Conservation (phyloP, 2,113 vertebrate species). For the Serilophus lunatus region DNA sequence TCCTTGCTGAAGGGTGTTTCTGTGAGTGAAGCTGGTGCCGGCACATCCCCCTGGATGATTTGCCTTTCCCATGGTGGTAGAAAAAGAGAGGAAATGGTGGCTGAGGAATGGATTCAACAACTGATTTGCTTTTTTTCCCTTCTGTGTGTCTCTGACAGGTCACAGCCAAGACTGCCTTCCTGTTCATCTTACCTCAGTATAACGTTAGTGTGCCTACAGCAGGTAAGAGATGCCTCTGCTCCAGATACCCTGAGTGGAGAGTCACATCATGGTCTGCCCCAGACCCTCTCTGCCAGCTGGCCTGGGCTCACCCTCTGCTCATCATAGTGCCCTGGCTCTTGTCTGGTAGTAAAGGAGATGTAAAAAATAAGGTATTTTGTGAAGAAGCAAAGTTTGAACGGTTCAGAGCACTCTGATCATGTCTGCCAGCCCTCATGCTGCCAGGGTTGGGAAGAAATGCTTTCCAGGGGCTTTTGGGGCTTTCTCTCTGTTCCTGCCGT, state of each 20-base stretch:
- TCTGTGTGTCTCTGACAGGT: constrained; percentile 77
- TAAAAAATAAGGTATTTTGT: not conserved
- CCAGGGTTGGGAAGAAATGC: not conserved
- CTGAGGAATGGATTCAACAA: not conserved
- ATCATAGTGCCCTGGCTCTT: not conserved
- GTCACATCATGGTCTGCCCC: not conserved
- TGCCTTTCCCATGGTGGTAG: not conserved
- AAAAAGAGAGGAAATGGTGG: not conserved
- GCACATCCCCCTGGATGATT: not conserved
- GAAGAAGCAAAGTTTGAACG: not conserved
- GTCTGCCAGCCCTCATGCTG: not conserved
- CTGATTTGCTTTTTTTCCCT: not conserved
- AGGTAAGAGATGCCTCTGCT: constrained; percentile 76
- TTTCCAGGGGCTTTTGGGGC: not conserved
- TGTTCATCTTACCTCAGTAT: constrained; percentile 98
- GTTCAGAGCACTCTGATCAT: not conserved
- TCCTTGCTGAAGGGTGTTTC: not conserved
- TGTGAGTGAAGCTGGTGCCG: accelerated
- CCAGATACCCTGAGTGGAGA: not conserved
- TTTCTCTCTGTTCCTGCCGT: not conserved
- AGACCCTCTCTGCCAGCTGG: not conserved
- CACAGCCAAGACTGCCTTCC: constrained; percentile 94
- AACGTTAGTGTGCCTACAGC: constrained; percentile 84
- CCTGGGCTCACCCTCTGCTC: not conserved
- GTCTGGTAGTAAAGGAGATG: not conserved